Conservation (phyloP, 2,888 invertebrate genomes). For the Drosophila anceps region DNA sequence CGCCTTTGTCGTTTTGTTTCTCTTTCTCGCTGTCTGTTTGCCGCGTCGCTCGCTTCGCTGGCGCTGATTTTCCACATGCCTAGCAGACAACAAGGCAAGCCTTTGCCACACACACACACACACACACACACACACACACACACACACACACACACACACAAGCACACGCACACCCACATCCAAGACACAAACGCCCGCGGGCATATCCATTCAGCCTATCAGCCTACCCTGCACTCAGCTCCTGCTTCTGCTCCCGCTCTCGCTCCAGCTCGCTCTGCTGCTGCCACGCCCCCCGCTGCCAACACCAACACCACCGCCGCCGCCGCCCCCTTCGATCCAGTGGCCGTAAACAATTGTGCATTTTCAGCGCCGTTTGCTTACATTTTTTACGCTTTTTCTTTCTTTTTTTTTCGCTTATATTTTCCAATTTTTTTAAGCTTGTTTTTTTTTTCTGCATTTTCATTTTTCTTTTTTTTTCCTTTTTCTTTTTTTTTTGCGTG, state of each 20-base stretch:
- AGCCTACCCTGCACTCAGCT: slow-evolving; percentile 7
- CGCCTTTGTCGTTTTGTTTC: slow-evolving; percentile 11
- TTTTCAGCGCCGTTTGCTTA: slow-evolving; percentile 78
- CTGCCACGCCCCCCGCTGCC: not conserved
- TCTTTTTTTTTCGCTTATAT: slow-evolving; percentile 41
- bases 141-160: slow-evolving; percentile 17
- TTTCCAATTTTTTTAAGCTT: slow-evolving; percentile 47
- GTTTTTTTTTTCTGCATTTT: slow-evolving; percentile 11
- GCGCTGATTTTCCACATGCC: slow-evolving; percentile 77
- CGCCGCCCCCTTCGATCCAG: slow-evolving; percentile 12
- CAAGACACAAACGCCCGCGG: slow-evolving; percentile 40
- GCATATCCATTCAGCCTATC: slow-evolving; percentile 48
- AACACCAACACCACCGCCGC: too few relatives aligned
- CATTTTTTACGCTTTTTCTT: slow-evolving; percentile 52
- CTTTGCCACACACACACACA: slow-evolving; percentile 23
- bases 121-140: slow-evolving; percentile 21
- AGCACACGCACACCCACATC: slow-evolving; percentile 20
- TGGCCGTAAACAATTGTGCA: slow-evolving; percentile 78
- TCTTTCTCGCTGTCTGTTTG: slow-evolving; percentile 15
- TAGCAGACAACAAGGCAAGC: slow-evolving; percentile 70
- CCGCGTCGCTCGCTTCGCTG: slow-evolving; percentile 53
- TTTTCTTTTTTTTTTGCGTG: slow-evolving; percentile 31
- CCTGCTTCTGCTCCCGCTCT: too few relatives aligned
- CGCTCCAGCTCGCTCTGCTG: not conserved
- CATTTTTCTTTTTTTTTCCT: slow-evolving; percentile 9